A percentile compares a stretch with the other conserved stretches of the same genome.
Conservation (phyloP, 2,113 vertebrate species). For the Hemiscyllium ocellatum region DNA sequence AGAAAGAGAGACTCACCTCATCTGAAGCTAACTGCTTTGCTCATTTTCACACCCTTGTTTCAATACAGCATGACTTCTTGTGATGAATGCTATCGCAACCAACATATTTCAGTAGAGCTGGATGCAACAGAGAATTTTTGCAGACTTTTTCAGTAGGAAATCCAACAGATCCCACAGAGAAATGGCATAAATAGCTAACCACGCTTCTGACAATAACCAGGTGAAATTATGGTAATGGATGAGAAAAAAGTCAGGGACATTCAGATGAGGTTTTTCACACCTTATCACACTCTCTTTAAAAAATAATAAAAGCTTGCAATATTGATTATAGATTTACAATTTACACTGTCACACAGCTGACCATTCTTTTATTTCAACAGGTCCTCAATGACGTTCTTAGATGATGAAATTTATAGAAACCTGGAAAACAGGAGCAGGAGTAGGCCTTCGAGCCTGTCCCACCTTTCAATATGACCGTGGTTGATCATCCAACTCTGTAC, state of each 20-base stretch:
- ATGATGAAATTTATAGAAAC: too few species aligned
- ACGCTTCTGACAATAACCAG: background rate
- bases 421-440: too few species aligned
- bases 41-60: background rate
- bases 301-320: background rate
- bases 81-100: background rate
- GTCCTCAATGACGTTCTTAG: too few species aligned
- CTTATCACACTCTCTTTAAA: too few species aligned
- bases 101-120: background rate
- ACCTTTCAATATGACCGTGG: too few species aligned
- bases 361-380: too few species aligned
- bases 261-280: background rate
- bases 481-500: too few species aligned
- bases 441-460: too few species aligned
- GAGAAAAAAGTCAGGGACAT: background rate
- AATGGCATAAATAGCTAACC: background rate
- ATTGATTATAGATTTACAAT: background rate
- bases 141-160: background rate
- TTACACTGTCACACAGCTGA: background rate
- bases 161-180: background rate
- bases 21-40: background rate
- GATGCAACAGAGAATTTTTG: background rate
- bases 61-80: background rate
- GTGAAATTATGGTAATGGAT: background rate
- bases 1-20: background rate